Percentiles rank a stretch among this genome's conserved stretches.
These are phyloP conservation scores for Brachyistius frenatus DNA, from an alignment of 2,113 vertebrate species.

Conservation along the genomic window DNA sequence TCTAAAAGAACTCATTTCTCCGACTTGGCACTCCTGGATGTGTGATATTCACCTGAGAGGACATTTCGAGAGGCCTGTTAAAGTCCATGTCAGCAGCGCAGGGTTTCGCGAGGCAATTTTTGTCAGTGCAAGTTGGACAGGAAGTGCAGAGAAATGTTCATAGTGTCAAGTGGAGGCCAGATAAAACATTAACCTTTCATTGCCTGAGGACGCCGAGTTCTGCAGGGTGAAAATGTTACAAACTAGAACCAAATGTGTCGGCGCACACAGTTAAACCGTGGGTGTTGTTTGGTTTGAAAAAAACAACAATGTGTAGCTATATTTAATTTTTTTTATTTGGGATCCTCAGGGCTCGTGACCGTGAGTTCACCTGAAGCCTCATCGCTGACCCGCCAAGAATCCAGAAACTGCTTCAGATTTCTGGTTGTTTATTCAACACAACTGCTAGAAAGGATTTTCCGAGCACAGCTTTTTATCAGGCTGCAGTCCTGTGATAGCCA, in stretches of 20 bases:
- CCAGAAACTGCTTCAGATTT: too few species aligned
- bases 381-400: background rate
- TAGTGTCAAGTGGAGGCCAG: slow-evolving; percentile 39
- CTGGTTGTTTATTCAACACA: too few species aligned
- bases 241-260: slow-evolving; percentile 21
- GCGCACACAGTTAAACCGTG: background rate
- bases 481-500: too few species aligned
- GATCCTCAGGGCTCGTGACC: background rate
- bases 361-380: background rate
- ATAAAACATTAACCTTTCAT: slow-evolving; percentile 53
- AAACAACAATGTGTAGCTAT: background rate
- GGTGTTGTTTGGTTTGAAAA: background rate
- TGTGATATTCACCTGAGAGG: slow-evolving; percentile 44
- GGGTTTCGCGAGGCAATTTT: slow-evolving; percentile 22
- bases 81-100: slow-evolving; percentile 1
- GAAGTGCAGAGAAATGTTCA: slow-evolving; percentile 21
- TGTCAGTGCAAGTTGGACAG: background rate
- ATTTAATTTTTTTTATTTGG: slow-evolving; percentile 4
- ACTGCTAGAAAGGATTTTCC: too few species aligned
- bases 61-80: slow-evolving; percentile 33
- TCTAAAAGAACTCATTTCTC: slow-evolving; percentile 29
- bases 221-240: slow-evolving; percentile 38
- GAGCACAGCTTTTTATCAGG: too few species aligned
- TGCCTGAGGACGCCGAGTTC: slow-evolving; percentile 17
- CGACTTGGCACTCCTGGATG: slow-evolving; percentile 13